These are phyloP conservation scores for Isaurus tuberculatus DNA, from an alignment of 92 coral and sea anemone species.

Conservation along the genomic window DNA sequence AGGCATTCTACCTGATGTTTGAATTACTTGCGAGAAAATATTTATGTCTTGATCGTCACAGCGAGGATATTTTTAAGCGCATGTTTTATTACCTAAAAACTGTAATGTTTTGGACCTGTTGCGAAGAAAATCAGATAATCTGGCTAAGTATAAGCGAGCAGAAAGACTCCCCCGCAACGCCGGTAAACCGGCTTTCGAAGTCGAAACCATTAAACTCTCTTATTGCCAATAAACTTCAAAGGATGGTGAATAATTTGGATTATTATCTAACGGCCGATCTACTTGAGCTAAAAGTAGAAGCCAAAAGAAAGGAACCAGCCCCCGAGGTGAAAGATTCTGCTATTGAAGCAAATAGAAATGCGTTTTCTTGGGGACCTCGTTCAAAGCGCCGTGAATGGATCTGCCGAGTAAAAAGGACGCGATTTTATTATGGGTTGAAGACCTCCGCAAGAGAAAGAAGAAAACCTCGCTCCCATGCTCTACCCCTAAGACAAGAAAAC, in stretches of 20 bases:
- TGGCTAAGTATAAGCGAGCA: too few species aligned
- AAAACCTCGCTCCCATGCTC: too few species aligned
- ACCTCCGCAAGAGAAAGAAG: too few species aligned
- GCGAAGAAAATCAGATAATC: not conserved
- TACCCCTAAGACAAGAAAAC: too few species aligned
- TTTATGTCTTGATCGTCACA: constrained; percentile 2
- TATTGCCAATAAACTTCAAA: constrained; percentile 10
- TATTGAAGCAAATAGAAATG: constrained; percentile 15
- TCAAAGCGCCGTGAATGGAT: constrained; percentile 36
- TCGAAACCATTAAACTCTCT: not conserved
- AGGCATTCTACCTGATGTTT: constrained; percentile 25
- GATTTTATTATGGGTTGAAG: too few species aligned
- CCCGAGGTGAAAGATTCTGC: not conserved
- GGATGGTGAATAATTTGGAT: constrained; percentile 12
- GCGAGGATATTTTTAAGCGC: constrained; percentile 8
- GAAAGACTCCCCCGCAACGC: not conserved
- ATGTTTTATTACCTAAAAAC: constrained; percentile 20
- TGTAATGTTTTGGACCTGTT: constrained; percentile 43
- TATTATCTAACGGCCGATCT: constrained; percentile 3
- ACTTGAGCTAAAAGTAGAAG: not conserved
- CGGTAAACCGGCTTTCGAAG: constrained; percentile 5
- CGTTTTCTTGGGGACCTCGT: constrained; percentile 37
- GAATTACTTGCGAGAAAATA: constrained; percentile 20
- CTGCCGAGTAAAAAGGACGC: not conserved
- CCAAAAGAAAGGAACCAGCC: not conserved